These are phyloP conservation scores for Cyclina sinensis DNA, from an alignment of 1,140 invertebrate genomes.

Conservation along the genomic window DNA sequence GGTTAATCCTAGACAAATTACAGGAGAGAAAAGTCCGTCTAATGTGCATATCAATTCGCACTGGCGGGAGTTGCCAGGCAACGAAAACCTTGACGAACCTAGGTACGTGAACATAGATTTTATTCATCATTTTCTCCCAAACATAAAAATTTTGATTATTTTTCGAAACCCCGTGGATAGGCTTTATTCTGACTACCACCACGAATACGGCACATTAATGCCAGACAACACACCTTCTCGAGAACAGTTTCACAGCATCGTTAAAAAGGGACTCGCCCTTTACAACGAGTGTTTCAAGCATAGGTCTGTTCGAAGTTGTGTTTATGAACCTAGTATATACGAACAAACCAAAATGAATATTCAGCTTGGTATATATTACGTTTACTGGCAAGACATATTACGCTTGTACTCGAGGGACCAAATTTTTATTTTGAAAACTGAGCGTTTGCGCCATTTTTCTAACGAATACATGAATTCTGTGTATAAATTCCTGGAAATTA, in stretches of 20 bases:
- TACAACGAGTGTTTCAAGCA: conserved; percentile 60
- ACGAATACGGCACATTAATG: conserved; percentile 49
- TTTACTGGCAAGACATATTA: conserved; percentile 24
- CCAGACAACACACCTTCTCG: conserved; percentile 30
- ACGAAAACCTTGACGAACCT: conserved; percentile 73
- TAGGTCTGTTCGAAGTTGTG: conserved; percentile 61
- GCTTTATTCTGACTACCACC: conserved; percentile 69
- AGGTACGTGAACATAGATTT: conserved; percentile 73
- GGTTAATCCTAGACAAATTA: background rate
- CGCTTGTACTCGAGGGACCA: conserved; percentile 5
- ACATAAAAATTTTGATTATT: conserved; percentile 76
- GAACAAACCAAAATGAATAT: conserved; percentile 22
- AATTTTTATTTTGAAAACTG: background rate
- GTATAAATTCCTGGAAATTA: conserved; percentile 5
- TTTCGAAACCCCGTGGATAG: conserved; percentile 77
- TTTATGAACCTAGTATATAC: conserved; percentile 61
- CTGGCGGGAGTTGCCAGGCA: conserved; percentile 74
- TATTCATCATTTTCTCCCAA: conserved; percentile 73
- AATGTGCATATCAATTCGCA: conserved; percentile 78
- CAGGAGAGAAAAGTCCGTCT: conserved; percentile 78
- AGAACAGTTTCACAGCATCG: conserved; percentile 48
- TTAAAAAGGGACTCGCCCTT: conserved; percentile 35
- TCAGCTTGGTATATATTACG: conserved; percentile 44
- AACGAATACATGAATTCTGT: background rate
- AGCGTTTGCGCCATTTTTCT: background rate